Percentiles rank a stretch among this genome's conserved stretches.
Conservation (phyloP, 2,797 vertebrate species). For the Channallabes apus region DNA sequence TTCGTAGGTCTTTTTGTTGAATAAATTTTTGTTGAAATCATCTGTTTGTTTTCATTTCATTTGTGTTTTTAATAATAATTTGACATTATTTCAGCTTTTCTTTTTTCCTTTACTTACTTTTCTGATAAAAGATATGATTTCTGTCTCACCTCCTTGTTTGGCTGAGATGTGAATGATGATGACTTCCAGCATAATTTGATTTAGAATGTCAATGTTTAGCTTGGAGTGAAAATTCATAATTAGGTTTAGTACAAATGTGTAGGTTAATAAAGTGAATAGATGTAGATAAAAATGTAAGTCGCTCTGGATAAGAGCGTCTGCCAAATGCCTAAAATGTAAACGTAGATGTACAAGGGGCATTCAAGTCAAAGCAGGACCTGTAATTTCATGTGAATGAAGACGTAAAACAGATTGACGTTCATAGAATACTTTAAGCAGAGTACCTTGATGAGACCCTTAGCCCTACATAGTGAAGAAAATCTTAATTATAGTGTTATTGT, state of each 20-base stretch:
- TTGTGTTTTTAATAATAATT: conserved; percentile 52
- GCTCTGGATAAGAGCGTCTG: no score
- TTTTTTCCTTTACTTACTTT: not conserved
- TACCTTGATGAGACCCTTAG: no score
- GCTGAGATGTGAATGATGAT: not conserved
- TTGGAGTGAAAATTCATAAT: not conserved
- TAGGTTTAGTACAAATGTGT: not conserved
- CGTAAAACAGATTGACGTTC: no score
- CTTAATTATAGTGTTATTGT: conserved; percentile 1
- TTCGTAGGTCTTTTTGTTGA: conserved; percentile 68
- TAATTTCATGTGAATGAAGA: no score
- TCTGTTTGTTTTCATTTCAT: conserved; percentile 65
- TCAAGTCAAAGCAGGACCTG: no score
- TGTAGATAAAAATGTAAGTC: no score
- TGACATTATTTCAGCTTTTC: conserved; percentile 59
- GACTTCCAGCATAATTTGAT: not conserved
- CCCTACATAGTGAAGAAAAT: conserved; percentile 16
- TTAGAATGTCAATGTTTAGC: not conserved
- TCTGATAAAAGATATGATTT: not conserved
- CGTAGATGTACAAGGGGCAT: not conserved
- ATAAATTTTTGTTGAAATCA: conserved; percentile 79
- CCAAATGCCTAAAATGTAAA: no score
- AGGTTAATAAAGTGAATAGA: not conserved
- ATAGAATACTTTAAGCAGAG: no score
- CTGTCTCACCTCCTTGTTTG: not conserved